Conservation (phyloP, 2,888 invertebrate species). For the Hydroisotoma schaefferi region DNA sequence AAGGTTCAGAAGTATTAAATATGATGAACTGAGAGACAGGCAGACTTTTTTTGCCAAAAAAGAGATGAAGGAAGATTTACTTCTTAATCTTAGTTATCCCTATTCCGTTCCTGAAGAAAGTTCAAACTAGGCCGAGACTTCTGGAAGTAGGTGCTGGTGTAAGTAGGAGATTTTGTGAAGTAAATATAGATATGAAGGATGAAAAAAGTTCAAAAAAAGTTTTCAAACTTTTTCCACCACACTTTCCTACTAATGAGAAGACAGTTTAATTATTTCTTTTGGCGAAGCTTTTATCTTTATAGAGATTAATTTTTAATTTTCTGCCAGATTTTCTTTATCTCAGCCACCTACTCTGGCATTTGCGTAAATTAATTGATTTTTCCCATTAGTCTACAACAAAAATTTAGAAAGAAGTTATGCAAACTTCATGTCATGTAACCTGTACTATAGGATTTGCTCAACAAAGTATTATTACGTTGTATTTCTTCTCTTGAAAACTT, state of each 20-base stretch:
- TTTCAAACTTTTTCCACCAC: background rate
- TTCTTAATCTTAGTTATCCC: conserved; percentile 10
- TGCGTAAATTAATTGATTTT: background rate
- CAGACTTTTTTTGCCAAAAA: no score
- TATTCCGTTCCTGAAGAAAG: conserved; percentile 22
- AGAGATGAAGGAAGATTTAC: conserved; percentile 3
- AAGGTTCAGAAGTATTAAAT: background rate
- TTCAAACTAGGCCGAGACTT: conserved; percentile 30
- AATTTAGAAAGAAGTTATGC: no score
- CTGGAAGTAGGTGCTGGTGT: background rate
- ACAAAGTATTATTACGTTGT: no score
- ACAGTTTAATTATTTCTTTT: background rate
- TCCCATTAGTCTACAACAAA: background rate
- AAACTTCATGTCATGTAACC: no score
- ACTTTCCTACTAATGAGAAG: background rate
- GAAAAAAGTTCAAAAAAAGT: background rate
- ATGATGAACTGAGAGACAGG: background rate
- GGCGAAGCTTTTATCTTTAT: background rate
- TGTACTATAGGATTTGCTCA: no score
- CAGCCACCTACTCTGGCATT: no score
- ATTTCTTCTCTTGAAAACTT: no score
- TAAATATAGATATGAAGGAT: background rate
- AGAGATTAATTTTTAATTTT: background rate
- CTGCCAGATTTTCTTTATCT: background rate
- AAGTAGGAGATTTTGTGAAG: background rate